Conservation (phyloP, 2,888 invertebrate genomes). For the Parthenolecanium corni region DNA sequence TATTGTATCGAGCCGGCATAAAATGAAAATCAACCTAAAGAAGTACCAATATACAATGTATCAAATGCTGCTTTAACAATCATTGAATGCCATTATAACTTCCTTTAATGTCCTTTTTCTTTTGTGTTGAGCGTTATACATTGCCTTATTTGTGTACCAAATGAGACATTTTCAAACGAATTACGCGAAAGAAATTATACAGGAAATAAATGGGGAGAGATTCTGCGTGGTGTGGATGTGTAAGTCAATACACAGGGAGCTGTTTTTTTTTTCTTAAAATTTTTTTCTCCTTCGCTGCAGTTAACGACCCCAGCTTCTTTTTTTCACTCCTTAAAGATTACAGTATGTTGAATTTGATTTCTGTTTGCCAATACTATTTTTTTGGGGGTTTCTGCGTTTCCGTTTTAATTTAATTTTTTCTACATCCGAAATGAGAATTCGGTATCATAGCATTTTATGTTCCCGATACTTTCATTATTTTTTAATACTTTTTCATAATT, state of each 20-base stretch:
- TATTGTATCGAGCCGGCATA: constrained; percentile 11
- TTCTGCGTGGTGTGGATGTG: constrained; percentile 1
- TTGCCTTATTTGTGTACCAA: constrained; percentile 28
- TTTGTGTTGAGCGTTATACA: constrained; percentile 26
- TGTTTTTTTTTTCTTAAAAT: background rate
- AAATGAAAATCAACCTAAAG: constrained; percentile 25
- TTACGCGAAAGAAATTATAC: constrained; percentile 26
- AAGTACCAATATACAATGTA: constrained; percentile 25
- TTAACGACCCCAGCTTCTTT: constrained; percentile 12
- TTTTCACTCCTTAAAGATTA: background rate
- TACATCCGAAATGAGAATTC: no score
- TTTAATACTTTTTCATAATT: no score
- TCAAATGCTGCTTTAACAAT: constrained; percentile 27
- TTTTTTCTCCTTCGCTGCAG: background rate
- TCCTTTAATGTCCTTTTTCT: constrained; percentile 27
- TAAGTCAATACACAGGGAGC: background rate
- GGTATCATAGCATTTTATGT: no score
- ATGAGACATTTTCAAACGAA: constrained; percentile 28
- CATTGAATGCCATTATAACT: constrained; percentile 27
- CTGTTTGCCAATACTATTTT: no score
- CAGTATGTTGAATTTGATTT: no score
- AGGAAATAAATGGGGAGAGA: constrained; percentile 14
- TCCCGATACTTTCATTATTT: no score
- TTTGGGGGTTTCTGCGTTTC: no score
- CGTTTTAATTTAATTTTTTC: no score